These are phyloP conservation scores for Heterocephalus glaber DNA, from an alignment of 2,113 vertebrate species.

Conservation along the genomic window DNA sequence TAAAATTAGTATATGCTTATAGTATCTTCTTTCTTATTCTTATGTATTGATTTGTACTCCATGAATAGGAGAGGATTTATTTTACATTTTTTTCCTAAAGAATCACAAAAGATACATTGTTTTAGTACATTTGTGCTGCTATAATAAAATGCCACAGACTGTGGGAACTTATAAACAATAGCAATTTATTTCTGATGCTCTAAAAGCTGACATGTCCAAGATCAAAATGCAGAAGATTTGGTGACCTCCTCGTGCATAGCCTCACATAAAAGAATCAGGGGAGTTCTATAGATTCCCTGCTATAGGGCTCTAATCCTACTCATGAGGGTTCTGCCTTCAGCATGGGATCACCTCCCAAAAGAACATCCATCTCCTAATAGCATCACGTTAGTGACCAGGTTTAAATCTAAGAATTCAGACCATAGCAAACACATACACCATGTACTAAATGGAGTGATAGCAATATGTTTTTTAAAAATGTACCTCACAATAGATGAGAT, in stretches of 20 bases:
- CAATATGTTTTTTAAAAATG: neutral
- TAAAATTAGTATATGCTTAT: neutral
- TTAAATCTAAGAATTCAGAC: neutral
- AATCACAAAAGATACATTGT: neutral
- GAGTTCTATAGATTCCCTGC: neutral
- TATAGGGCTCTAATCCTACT: too few relatives aligned
- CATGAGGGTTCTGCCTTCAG: neutral
- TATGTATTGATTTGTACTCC: neutral
- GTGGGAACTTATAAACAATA: neutral
- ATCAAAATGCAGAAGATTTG: neutral
- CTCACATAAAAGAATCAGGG: neutral
- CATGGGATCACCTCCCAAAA: neutral
- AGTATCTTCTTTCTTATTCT: neutral
- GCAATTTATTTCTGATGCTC: neutral
- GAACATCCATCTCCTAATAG: too few relatives aligned
- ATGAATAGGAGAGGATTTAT: neutral
- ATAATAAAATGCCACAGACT: neutral
- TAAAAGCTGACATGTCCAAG: neutral
- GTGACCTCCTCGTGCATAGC: neutral
- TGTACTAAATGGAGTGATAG: neutral
- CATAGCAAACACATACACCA: neutral
- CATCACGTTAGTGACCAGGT: neutral
- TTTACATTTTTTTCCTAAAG: neutral
- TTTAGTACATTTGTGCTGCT: neutral
- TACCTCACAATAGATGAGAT: neutral